A percentile compares a stretch with the other conserved stretches of the same genome.
Evolutionary conservation across 1,140 invertebrate species (phyloP).

Genomic region (Caligus rogercresseyi): DNA sequence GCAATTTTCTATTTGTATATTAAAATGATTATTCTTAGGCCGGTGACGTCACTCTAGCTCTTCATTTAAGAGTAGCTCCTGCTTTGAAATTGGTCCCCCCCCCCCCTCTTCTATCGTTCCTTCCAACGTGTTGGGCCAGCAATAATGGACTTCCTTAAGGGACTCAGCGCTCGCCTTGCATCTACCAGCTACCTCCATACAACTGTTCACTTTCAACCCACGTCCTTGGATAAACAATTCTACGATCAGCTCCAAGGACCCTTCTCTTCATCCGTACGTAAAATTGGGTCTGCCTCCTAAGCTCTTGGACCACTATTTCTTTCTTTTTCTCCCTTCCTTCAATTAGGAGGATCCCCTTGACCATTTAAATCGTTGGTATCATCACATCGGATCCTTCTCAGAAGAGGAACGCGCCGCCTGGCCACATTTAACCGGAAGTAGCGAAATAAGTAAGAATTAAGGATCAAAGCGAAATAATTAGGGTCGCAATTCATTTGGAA

Average conservation of each 20-base stretch:
- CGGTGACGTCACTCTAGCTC: too few species aligned
- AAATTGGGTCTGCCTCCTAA: too few species aligned
- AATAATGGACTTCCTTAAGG: background rate
- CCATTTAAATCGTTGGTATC: background rate
- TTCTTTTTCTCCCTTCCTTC: background rate
- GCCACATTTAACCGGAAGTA: background rate
- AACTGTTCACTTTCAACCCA: background rate
- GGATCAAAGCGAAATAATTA: background rate
- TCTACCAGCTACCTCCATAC: background rate
- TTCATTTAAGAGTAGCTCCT: too few species aligned
- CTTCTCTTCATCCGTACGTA: background rate
- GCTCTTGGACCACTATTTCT: too few species aligned
- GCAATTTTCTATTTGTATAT: too few species aligned
- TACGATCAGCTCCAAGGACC: background rate
- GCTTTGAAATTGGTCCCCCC: too few species aligned
- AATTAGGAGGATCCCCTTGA: background rate
- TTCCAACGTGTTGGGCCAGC: background rate
- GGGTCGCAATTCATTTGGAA: background rate
- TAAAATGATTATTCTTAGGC: too few species aligned
- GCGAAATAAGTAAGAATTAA: too few species aligned
- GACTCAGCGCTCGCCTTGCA: background rate
- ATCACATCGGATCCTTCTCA: background rate
- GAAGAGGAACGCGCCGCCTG: background rate
- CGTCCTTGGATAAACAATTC: background rate
- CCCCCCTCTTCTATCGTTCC: too few species aligned